phyloP scores from a whole-genome alignment of 1,140 invertebrate species.

The Berghia stephanieae region DNA sequence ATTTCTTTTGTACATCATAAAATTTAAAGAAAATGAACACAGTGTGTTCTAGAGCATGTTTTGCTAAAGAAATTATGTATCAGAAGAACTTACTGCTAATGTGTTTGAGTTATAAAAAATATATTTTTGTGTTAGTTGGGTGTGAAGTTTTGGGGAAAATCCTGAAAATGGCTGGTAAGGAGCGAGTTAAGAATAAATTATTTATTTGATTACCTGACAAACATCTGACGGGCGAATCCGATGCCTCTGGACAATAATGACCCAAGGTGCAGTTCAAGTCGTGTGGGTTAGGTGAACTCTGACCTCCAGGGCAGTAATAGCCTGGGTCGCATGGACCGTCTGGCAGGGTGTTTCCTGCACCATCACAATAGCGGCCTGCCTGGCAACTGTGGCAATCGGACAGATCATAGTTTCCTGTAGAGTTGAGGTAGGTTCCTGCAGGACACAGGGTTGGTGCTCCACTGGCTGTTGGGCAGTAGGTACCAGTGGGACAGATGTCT shows the following conservation, averaged over 20 bases:
- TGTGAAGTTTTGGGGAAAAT: too few species aligned
- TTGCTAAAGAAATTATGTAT: too few species aligned
- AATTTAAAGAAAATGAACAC: too few species aligned
- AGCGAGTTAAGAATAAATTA: too few species aligned
- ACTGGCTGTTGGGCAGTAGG: slow-evolving; percentile 55
- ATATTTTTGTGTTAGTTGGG: too few species aligned
- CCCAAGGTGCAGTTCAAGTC: slow-evolving; percentile 57
- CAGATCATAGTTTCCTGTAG: slow-evolving; percentile 51
- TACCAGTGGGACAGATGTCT: slow-evolving; percentile 58
- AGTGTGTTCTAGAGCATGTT: too few species aligned
- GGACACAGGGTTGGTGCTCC: slow-evolving; percentile 48
- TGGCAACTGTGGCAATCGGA: slow-evolving; percentile 53
- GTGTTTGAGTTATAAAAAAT: too few species aligned
- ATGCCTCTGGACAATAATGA: slow-evolving; percentile 58
- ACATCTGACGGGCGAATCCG: slow-evolving; percentile 45
- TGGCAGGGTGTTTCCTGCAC: slow-evolving; percentile 50
- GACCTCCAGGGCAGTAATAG: slow-evolving; percentile 61
- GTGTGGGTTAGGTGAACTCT: slow-evolving; percentile 43
- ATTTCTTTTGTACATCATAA: too few species aligned
- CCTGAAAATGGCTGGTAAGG: too few species aligned
- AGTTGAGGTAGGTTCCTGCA: slow-evolving; percentile 53
- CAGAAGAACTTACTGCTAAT: too few species aligned
- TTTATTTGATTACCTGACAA: too few species aligned
- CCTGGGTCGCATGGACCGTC: slow-evolving; percentile 53
- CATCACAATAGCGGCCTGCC: slow-evolving; percentile 56